Evolutionary conservation across 2,888 invertebrate genomes (phyloP).

Genomic region (Julus scandinavius): DNA sequence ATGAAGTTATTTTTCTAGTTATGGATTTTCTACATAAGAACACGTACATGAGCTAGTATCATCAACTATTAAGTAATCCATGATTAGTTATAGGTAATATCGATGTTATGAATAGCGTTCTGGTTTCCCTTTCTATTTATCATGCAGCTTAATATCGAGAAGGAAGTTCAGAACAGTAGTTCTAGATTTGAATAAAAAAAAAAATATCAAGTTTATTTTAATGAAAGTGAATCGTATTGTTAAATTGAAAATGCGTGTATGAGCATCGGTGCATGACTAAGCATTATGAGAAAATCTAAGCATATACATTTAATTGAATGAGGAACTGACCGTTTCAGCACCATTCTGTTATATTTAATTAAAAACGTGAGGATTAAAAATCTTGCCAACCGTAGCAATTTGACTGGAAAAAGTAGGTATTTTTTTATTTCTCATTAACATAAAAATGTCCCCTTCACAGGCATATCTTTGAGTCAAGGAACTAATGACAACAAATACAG

Average conservation of each 20-base stretch:
- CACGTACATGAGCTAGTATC: too few relatives aligned
- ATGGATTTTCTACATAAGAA: too few relatives aligned
- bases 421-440: background rate
- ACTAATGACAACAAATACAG: background rate
- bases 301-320: background rate
- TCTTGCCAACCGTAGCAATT: background rate
- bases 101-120: background rate
- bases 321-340: background rate
- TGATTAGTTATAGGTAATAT: background rate
- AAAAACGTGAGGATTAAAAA: background rate
- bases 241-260: background rate
- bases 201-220: background rate
- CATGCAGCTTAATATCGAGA: background rate
- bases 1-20: too few relatives aligned
- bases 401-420: background rate
- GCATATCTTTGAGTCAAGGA: slow-evolving; percentile 1
- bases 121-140: background rate
- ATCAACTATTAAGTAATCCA: background rate
- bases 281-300: background rate
- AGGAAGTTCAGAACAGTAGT: background rate
- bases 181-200: background rate
- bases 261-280: background rate
- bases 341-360: background rate
- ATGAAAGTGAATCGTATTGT: background rate
- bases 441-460: slow-evolving; percentile 8